These are phyloP conservation scores for Caenorhabditis latens DNA, from an alignment of 1,140 invertebrate species.

Conservation along the genomic window DNA sequence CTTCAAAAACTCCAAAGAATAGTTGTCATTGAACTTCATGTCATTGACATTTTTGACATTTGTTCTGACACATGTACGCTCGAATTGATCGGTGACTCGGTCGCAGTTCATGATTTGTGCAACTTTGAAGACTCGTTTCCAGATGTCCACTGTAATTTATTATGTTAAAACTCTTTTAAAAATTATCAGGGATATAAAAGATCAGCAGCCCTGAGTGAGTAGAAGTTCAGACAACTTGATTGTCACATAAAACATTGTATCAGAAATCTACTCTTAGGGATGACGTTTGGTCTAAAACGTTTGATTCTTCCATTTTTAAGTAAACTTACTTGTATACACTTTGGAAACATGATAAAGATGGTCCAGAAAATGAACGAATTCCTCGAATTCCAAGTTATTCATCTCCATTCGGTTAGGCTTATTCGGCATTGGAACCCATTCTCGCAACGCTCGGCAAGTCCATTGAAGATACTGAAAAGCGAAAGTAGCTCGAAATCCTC, in stretches of 20 bases:
- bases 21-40: background rate
- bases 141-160: background rate
- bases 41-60: background rate
- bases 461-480: background rate
- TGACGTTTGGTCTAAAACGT: no score
- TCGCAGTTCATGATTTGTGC: background rate
- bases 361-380: background rate
- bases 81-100: background rate
- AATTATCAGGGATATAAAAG: no score
- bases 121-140: background rate
- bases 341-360: slow-evolving; percentile 31
- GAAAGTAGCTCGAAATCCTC: background rate
- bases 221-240: no score
- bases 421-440: background rate
- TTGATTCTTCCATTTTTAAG: no score
- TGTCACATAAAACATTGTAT: no score
- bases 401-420: background rate
- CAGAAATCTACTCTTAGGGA: no score
- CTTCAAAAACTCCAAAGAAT: background rate
- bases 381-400: background rate
- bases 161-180: no score
- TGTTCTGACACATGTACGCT: background rate
- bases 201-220: no score
- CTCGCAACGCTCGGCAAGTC: background rate
- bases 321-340: background rate